phyloP scores from a whole-genome alignment of 2,888 invertebrate species.

The Kuschelorhynchus macadamiae region DNA sequence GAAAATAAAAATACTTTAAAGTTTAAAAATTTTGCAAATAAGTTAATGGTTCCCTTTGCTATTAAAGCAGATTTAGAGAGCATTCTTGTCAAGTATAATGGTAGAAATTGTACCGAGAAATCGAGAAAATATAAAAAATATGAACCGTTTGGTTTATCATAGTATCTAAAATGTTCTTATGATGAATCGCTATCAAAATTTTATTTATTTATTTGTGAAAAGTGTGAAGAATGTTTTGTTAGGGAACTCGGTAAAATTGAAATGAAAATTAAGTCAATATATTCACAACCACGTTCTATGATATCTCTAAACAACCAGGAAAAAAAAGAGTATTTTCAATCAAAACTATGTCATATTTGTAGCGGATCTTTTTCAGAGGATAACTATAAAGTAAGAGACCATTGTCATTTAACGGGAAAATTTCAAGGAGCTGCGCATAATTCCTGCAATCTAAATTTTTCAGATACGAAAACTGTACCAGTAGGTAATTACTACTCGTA shows the following conservation, averaged over 20 bases:
- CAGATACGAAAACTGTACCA: slow-evolving; percentile 54
- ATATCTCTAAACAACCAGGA: not conserved
- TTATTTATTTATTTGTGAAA: not conserved
- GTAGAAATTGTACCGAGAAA: not conserved
- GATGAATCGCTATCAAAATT: not conserved
- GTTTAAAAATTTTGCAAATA: not conserved
- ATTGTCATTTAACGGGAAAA: slow-evolving; percentile 33
- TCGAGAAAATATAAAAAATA: not conserved
- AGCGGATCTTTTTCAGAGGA: slow-evolving; percentile 8
- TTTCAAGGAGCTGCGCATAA: slow-evolving; percentile 51
- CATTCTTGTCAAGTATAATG: too few relatives aligned
- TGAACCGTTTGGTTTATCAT: slow-evolving; percentile 1
- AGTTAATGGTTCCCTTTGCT: not conserved
- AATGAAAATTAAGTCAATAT: not conserved
- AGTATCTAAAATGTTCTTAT: slow-evolving; percentile 7
- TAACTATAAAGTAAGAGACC: slow-evolving; percentile 35
- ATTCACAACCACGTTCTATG: not conserved
- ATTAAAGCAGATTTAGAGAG: not conserved
- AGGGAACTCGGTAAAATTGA: not conserved
- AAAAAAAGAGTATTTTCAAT: not conserved
- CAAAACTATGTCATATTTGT: slow-evolving; percentile 31
- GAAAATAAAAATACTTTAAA: slow-evolving; percentile 9
- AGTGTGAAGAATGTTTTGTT: slow-evolving; percentile 1
- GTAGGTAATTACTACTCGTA: slow-evolving; percentile 38
- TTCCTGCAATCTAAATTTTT: slow-evolving; percentile 40